phyloP scores from a whole-genome alignment of 2,888 invertebrate species.

The Leptura quadrifasciata region DNA sequence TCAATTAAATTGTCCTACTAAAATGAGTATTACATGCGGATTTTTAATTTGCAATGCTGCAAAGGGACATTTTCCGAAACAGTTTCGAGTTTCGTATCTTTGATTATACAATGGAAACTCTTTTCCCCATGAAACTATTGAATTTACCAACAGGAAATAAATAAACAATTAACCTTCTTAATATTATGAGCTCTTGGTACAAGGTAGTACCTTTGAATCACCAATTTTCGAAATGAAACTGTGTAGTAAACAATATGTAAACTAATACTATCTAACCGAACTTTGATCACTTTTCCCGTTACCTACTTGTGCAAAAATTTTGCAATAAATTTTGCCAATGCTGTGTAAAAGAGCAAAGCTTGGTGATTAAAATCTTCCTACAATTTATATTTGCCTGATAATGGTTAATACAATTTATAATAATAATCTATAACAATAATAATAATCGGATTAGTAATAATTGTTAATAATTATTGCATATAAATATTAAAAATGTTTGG shows the following conservation, averaged over 20 bases:
- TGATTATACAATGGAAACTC: too few species aligned
- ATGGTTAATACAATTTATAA: constrained; percentile 4
- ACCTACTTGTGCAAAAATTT: not conserved
- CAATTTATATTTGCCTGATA: not conserved
- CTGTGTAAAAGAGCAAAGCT: not conserved
- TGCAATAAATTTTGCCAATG: constrained; percentile 1
- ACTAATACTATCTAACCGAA: not conserved
- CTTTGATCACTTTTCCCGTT: not conserved
- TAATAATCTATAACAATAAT: not conserved
- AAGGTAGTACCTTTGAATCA: not conserved
- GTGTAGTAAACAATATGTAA: not conserved
- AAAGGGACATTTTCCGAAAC: too few species aligned
- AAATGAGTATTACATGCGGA: too few species aligned
- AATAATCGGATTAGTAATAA: not conserved
- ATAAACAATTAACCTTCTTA: not conserved
- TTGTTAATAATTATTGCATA: not conserved
- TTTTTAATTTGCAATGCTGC: too few species aligned
- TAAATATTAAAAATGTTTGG: not conserved
- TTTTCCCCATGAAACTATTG: too few species aligned
- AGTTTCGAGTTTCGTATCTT: too few species aligned
- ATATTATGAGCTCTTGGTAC: not conserved
- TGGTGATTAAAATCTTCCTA: not conserved
- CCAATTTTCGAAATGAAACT: not conserved
- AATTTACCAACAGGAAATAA: not conserved
- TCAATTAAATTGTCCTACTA: too few species aligned